Evolutionary conservation across 2,113 vertebrate species (phyloP).

Genomic region (Aleadryas rufinucha): DNA sequence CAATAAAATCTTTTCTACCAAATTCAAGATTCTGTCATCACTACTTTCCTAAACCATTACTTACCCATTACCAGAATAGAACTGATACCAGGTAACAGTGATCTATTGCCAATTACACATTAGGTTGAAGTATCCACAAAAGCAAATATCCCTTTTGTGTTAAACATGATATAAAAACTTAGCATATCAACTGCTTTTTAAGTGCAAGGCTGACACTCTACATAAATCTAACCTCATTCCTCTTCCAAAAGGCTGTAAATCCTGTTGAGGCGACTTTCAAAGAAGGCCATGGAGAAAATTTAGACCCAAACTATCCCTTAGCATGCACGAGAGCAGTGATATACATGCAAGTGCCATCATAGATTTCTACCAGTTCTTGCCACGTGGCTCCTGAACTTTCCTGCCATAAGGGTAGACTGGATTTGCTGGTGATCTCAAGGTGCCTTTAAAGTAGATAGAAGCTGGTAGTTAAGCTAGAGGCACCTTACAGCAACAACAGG

Average conservation of each 20-base stretch:
- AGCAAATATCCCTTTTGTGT: background rate
- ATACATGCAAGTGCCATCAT: background rate
- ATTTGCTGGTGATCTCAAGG: background rate
- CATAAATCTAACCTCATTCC: background rate
- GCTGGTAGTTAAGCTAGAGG: background rate
- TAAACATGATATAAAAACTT: background rate
- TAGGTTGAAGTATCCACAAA: background rate
- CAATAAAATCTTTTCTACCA: background rate
- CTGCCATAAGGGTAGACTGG: background rate
- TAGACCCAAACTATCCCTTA: background rate
- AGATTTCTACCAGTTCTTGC: background rate
- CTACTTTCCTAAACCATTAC: background rate
- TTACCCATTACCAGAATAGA: background rate
- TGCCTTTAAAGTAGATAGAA: background rate
- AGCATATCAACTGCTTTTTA: background rate
- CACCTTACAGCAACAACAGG: background rate
- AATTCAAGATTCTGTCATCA: background rate
- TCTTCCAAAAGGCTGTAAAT: background rate
- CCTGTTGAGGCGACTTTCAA: background rate
- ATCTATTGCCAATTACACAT: background rate
- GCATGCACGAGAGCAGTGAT: background rate
- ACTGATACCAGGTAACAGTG: background rate
- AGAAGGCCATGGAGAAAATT: background rate
- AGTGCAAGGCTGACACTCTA: background rate
- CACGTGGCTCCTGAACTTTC: background rate